Base-by-base conservation (phyloP, 2,888 invertebrate genomes). In the Epistrophe eligans region DNA sequence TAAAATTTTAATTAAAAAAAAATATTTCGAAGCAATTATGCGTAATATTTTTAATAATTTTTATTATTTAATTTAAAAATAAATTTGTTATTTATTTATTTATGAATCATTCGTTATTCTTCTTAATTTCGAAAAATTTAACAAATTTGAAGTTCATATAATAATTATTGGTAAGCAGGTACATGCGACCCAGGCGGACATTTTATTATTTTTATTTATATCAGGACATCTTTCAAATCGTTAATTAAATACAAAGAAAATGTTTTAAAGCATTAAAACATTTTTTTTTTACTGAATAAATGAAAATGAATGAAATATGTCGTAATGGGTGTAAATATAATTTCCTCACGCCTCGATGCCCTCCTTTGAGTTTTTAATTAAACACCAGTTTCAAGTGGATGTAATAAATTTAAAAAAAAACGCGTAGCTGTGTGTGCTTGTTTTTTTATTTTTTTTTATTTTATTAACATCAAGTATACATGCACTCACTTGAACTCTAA, bases 401-500 rank as follows among this genome's bases (percentile, higher is more conserved):
- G 13, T 11, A 35, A 8, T n/a, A 43, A 32, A 24, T 15, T 50
- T 15, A 35, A 19, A n/a, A 43, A 32, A 15, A 11, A 45, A 10
- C 10, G 60, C 15, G 43, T 15, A 24, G n/a, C 11, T 62, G 13
- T 62, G 0, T 43, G 9, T 62, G 11, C 17, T 19, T 60, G 4
- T 40, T 11, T 11, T 60, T 24, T 40, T 24, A 19, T 64, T 60
- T 40, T 58, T 28, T 58, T 60, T 70, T 50, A 58, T 60, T 62
- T 45, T 64, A 64, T 64, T 45, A 64, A 45, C 62, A 64, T 43
- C 28, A 35, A 60, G 38, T 15, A 24, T 13, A 43, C 52, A 55
- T 48, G 73, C 73, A 57, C 13, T 73, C 57, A 38, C 58, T 66
- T 66, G 66, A 66, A 58, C 79, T 40, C 11, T 66, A 58, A 79